A percentile compares a stretch with the other conserved stretches of the same genome.
Conservation (phyloP, 2,888 invertebrate genomes). For the Anorthoa munda region DNA sequence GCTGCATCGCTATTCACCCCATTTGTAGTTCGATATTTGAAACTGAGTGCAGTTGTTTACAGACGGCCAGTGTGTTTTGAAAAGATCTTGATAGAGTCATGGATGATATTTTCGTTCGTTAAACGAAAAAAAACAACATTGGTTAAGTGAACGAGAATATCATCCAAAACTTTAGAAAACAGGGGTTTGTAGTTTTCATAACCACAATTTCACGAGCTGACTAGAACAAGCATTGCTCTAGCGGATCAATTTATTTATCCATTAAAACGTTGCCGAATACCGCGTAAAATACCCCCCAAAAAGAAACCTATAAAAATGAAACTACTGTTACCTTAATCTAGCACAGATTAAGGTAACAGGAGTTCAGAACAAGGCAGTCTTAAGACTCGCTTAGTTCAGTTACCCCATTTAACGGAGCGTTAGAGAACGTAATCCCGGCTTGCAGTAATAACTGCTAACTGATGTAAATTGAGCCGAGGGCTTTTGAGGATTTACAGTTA, state of each 20-base stretch:
- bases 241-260: background rate
- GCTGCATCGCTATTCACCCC: no score
- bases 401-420: slow-evolving; percentile 51
- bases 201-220: no score
- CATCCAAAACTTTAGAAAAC: no score
- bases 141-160: no score
- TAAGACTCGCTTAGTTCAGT: slow-evolving; percentile 51
- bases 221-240: background rate
- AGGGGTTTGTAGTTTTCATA: no score
- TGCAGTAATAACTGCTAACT: slow-evolving; percentile 66
- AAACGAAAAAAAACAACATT: no score
- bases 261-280: background rate
- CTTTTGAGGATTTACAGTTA: slow-evolving; percentile 50
- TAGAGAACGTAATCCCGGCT: slow-evolving; percentile 62
- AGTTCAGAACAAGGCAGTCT: slow-evolving; percentile 49
- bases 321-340: slow-evolving; percentile 48
- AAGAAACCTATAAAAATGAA: slow-evolving; percentile 15
- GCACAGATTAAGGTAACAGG: no score
- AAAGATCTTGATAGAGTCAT: no score
- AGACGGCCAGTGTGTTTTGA: no score
- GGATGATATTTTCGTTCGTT: no score
- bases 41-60: no score
- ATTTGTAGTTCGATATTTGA: no score
- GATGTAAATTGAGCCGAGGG: slow-evolving; percentile 60
- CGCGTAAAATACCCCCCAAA: background rate